Evolutionary conservation across 1,140 invertebrate genomes (phyloP).

Genomic region (Triops longicaudatus): DNA sequence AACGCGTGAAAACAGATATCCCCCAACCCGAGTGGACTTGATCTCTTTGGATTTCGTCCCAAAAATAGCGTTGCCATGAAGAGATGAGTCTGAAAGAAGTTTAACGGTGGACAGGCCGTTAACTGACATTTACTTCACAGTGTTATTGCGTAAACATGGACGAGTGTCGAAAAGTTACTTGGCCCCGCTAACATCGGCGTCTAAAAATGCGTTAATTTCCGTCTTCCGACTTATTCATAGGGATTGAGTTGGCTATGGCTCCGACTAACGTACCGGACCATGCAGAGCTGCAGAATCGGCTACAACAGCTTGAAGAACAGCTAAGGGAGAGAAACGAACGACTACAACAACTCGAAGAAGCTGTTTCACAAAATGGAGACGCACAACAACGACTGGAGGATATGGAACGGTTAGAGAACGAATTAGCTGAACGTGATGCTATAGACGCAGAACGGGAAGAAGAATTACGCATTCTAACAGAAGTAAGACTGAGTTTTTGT

Average conservation of each 20-base stretch:
- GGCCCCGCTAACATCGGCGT: background rate
- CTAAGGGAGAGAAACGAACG: slow-evolving; percentile 40
- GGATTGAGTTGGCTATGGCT: slow-evolving; percentile 14
- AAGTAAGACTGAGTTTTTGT: slow-evolving; percentile 33
- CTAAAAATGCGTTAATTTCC: background rate
- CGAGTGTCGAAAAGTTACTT: background rate
- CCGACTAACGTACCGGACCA: background rate
- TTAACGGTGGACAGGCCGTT: background rate
- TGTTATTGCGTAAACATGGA: background rate
- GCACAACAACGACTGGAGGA: slow-evolving; percentile 40
- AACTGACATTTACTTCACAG: background rate
- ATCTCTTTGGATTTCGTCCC: background rate
- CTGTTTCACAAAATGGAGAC: slow-evolving; percentile 33
- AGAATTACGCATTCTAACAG: slow-evolving; percentile 44
- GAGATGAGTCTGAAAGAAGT: background rate
- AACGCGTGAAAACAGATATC: background rate
- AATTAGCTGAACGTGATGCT: slow-evolving; percentile 37
- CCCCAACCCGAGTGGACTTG: background rate
- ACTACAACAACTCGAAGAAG: slow-evolving; percentile 30
- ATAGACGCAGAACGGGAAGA: slow-evolving; percentile 41
- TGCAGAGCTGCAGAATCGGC: slow-evolving; percentile 4
- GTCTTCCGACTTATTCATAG: background rate
- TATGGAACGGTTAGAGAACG: slow-evolving; percentile 37
- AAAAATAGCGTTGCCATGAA: background rate
- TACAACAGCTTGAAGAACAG: slow-evolving; percentile 41